These are phyloP conservation scores for Hypothenemus hampei DNA, from an alignment of 1,140 invertebrate species.

Conservation along the genomic window DNA sequence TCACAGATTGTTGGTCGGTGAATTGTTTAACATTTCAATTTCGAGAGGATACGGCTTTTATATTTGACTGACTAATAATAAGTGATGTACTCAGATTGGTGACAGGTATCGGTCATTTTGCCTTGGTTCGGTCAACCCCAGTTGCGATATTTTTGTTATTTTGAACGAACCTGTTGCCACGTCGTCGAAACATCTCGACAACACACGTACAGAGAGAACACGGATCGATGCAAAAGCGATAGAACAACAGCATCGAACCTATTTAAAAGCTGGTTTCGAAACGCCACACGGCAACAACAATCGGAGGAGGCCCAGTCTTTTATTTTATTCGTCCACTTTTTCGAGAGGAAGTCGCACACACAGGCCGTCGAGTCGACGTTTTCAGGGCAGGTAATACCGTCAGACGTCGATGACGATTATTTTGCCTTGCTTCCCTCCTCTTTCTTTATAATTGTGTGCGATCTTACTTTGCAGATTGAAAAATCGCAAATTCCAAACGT, in stretches of 20 bases:
- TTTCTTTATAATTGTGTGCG: conserved; percentile 30
- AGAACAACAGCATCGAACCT: conserved; percentile 14
- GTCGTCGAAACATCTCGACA: too few species aligned
- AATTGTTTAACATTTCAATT: too few species aligned
- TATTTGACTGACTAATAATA: too few species aligned
- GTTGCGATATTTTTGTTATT: too few species aligned
- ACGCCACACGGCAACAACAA: conserved; percentile 14
- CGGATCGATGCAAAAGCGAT: neutral
- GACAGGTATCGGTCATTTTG: too few species aligned
- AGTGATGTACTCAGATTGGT: too few species aligned
- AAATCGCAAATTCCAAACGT: conserved; percentile 28
- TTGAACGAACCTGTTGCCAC: too few species aligned
- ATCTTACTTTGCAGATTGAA: conserved; percentile 30
- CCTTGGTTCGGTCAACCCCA: too few species aligned
- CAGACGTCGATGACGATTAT: conserved; percentile 26
- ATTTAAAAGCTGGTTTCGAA: conserved; percentile 25
- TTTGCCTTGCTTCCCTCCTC: conserved; percentile 22
- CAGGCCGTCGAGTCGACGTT: conserved; percentile 23
- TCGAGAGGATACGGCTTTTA: too few species aligned
- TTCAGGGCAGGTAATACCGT: conserved; percentile 30
- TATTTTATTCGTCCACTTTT: conserved; percentile 24
- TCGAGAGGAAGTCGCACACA: conserved; percentile 24
- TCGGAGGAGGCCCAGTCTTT: conserved; percentile 18
- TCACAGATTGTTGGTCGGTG: conserved; percentile 1
- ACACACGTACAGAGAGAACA: too few species aligned